Evolutionary conservation across 2,888 invertebrate species (phyloP).

Genomic region (Eupeodes latifasciatus): DNA sequence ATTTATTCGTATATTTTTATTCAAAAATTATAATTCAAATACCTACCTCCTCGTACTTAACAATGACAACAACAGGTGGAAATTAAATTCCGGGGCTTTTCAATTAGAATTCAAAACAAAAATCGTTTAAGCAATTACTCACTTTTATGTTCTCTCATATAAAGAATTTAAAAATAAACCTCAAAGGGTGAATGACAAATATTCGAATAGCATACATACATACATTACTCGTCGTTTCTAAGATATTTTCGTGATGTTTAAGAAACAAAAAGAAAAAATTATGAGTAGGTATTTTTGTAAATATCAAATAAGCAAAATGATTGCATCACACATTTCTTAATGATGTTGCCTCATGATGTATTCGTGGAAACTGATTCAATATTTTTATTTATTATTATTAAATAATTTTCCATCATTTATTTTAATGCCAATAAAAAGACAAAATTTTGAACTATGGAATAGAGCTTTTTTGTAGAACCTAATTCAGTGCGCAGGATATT

Average conservation of each 20-base stretch:
- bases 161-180: conserved; percentile 9
- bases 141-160: neutral
- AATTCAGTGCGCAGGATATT: conserved; percentile 14
- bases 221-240: neutral
- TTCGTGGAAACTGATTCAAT: conserved; percentile 29
- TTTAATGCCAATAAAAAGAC: neutral
- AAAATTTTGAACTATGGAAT: neutral
- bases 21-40: conserved; percentile 15
- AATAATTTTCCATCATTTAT: conserved; percentile 1
- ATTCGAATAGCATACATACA: neutral
- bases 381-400: neutral
- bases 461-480: conserved; percentile 27
- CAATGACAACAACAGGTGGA: conserved; percentile 31
- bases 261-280: neutral
- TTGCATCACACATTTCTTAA: neutral
- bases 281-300: neutral
- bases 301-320: neutral
- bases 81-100: neutral
- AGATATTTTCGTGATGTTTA: neutral
- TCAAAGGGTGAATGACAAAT: conserved; percentile 15
- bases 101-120: neutral
- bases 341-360: neutral
- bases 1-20: neutral
- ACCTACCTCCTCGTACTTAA: neutral
- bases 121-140: conserved; percentile 14